These are phyloP conservation scores for Limnephilus auricula DNA, from an alignment of 2,888 invertebrate genomes.

Conservation along the genomic window DNA sequence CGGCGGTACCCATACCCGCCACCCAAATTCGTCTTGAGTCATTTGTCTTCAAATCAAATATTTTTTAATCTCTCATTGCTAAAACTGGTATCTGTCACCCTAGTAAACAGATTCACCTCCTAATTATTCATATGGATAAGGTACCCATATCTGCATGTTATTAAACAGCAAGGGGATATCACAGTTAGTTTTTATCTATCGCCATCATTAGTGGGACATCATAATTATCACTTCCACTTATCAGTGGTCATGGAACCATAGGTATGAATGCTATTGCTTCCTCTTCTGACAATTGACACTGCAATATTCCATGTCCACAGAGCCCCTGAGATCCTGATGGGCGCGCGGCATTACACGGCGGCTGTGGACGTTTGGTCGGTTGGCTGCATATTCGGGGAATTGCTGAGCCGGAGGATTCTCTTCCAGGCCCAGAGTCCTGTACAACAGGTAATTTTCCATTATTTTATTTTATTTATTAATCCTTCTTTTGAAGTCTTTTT, in stretches of 20 bases:
- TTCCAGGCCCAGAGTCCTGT: constrained; percentile 99
- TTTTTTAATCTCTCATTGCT: no score
- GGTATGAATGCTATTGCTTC: neutral
- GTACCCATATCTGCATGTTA: no score
- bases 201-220: neutral
- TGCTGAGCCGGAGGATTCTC: constrained; percentile 95
- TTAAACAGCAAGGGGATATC: neutral
- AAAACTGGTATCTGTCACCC: no score
- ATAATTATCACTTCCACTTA: neutral
- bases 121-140: no score
- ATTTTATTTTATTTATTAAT: constrained; percentile 35
- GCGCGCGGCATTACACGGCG: constrained; percentile 96
- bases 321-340: constrained; percentile 99
- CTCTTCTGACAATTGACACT: neutral
- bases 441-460: constrained; percentile 84
- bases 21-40: no score
- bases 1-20: no score
- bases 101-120: no score
- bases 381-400: constrained; percentile 99
- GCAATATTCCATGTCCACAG: constrained; percentile 73
- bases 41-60: no score
- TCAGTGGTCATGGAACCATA: neutral
- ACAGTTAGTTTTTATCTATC: neutral
- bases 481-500: constrained; percentile 13
- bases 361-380: constrained; percentile 99